Base-by-base conservation (phyloP, 2,113 vertebrate species). In the Gadus macrocephalus region DNA sequence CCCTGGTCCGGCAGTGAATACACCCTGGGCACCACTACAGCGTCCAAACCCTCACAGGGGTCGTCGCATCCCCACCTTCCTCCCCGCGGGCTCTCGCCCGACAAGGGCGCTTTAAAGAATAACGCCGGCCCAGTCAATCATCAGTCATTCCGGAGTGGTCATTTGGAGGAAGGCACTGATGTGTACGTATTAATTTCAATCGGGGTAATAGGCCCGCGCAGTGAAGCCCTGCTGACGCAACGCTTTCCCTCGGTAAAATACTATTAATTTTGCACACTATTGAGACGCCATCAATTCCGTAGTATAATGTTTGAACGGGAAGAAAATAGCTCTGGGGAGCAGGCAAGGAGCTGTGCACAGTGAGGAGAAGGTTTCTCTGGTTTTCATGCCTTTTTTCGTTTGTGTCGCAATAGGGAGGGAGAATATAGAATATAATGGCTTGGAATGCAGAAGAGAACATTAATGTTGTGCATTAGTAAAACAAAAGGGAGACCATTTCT, bases 91-190 rank as follows among this genome's bases (percentile, higher is more conserved):
- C 42, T 49, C 42, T 2, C 42, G 42, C 42, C 42, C 42, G 42
- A 49, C 42, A 49, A 49, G 42, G 42, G 42, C 12, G 42, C 7
- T 49, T 49, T 49, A 49, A 49, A 49, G 11, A 49, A 76, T 76
- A 77, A 78, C 66, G 74, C 78, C 70, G 79, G 66, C 66, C 1
- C 49, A n/a, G 74, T 61, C 74, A 81, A 58, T 84, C 83, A 86
- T 87, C 83, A 87, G 74, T 88, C 84, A 85, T 81, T 81, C 73
- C 83, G 82, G 85, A 49, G 83, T 73, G 84, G 81, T 84, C 86
- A 88, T 90, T 89, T 82, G 77, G 68, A 81, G 76, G 42, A 78
- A 87, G 80, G 74, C 83, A 85, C 86, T 85, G 89, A 88, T 81
- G 74, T 68, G 16, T 35, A 83, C 81, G 78, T 35, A 76, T 72